A percentile compares a stretch with the other conserved stretches of the same genome.
phyloP scores from a whole-genome alignment of 2,888 invertebrate genomes.

The Tanytarsus gracilentus region DNA sequence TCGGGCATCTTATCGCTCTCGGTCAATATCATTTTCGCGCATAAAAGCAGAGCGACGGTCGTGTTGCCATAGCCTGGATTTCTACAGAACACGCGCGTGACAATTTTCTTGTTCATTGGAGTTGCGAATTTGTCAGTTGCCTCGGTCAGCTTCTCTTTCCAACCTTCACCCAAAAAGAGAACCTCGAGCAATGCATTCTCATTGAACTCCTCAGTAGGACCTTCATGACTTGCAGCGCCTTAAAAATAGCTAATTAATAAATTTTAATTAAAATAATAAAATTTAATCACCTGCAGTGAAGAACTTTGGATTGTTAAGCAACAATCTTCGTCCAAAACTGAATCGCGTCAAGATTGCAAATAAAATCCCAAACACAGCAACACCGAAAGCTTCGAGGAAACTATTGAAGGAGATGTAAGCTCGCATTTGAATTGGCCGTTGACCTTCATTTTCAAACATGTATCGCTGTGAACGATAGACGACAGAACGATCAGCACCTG shows the following conservation, averaged over 20 bases:
- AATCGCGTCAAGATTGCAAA: slow-evolving; percentile 56
- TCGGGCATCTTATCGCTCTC: slow-evolving; percentile 69
- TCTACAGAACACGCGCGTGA: slow-evolving; percentile 50
- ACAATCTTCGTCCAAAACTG: slow-evolving; percentile 52
- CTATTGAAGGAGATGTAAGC: slow-evolving; percentile 60
- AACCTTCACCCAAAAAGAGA: slow-evolving; percentile 69
- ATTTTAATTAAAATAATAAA: too few species aligned
- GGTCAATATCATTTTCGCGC: slow-evolving; percentile 64
- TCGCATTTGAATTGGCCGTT: slow-evolving; percentile 68
- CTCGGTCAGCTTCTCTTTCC: slow-evolving; percentile 54
- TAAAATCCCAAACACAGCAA: slow-evolving; percentile 50
- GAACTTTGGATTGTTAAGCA: slow-evolving; percentile 58
- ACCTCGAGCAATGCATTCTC: slow-evolving; percentile 55
- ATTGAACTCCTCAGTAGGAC: slow-evolving; percentile 53
- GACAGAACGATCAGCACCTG: slow-evolving; percentile 74
- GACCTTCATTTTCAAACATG: slow-evolving; percentile 55
- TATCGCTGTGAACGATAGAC: slow-evolving; percentile 71
- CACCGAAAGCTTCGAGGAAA: slow-evolving; percentile 45
- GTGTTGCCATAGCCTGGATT: slow-evolving; percentile 72
- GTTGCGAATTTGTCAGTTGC: slow-evolving; percentile 45
- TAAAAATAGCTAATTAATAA: too few species aligned
- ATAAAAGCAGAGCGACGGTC: slow-evolving; percentile 58
- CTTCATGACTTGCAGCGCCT: slow-evolving; percentile 59
- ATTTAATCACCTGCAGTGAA: too few species aligned
- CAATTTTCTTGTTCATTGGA: slow-evolving; percentile 55